Conservation (phyloP, 2,888 invertebrate genomes). For the Coenonympha glycerion region DNA sequence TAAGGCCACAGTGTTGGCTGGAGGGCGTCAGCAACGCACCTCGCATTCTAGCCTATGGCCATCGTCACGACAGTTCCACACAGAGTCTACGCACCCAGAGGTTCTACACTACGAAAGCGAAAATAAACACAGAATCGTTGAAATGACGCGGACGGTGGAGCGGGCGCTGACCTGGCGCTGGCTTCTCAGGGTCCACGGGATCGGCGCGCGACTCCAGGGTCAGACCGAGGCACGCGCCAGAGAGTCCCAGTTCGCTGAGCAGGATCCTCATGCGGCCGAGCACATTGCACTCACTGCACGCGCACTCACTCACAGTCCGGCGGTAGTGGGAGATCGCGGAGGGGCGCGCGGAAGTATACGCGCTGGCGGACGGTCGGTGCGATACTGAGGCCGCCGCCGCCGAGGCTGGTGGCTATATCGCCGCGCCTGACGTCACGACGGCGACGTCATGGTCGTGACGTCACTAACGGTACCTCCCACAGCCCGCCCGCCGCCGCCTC, state of each 20-base stretch:
- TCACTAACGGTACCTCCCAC: constrained; percentile 77
- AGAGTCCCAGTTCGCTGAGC: constrained; percentile 74
- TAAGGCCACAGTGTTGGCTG: constrained; percentile 69
- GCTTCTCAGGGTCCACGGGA: constrained; percentile 68
- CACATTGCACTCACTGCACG: constrained; percentile 75
- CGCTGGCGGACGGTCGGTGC: constrained; percentile 71
- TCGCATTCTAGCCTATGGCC: constrained; percentile 76
- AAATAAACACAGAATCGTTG: constrained; percentile 75
- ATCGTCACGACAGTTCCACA: constrained; percentile 72
- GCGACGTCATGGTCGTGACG: constrained; percentile 67
- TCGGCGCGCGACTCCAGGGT: constrained; percentile 72
- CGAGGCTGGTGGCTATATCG: constrained; percentile 74
- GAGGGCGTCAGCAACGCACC: constrained; percentile 75
- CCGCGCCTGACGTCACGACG: constrained; percentile 69
- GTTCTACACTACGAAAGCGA: constrained; percentile 75
- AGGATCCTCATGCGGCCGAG: constrained; percentile 76
- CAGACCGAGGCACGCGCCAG: constrained; percentile 73
- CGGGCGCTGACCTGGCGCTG: constrained; percentile 76
- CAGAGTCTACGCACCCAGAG: constrained; percentile 69
- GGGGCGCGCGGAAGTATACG: constrained; percentile 54
- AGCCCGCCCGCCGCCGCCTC: constrained; percentile 64
- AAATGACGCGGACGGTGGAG: constrained; percentile 60
- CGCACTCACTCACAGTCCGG: constrained; percentile 68
- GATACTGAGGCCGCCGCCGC: constrained; percentile 76
- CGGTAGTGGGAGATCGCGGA: constrained; percentile 52